phyloP scores from a whole-genome alignment of 1,140 invertebrate species.

The Drosophila bifasciata region DNA sequence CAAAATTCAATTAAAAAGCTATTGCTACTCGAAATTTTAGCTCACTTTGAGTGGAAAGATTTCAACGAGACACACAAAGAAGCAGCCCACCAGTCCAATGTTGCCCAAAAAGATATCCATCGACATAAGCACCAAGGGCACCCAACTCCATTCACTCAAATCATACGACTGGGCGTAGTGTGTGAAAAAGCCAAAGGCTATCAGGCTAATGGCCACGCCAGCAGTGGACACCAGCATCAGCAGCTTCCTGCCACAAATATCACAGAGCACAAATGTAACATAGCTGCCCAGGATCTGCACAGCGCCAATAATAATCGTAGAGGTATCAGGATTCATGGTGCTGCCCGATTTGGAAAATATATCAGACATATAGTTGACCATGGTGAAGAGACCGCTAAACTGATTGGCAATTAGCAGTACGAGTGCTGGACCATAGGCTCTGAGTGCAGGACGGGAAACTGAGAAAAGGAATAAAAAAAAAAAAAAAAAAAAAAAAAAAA shows the following conservation, averaged over 20 bases:
- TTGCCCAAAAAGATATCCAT: constrained; percentile 69
- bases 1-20: neutral
- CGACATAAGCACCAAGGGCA: constrained; percentile 69
- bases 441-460: constrained; percentile 38
- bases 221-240: constrained; percentile 57
- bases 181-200: constrained; percentile 48
- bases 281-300: constrained; percentile 84
- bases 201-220: constrained; percentile 51
- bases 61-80: constrained; percentile 70
- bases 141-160: constrained; percentile 59
- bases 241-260: constrained; percentile 58
- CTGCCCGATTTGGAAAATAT: constrained; percentile 88
- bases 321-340: constrained; percentile 84
- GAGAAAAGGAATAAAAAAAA: no score
- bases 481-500: no score
- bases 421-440: constrained; percentile 43
- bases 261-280: constrained; percentile 60
- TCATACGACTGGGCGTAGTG: constrained; percentile 47
- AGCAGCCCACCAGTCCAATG: constrained; percentile 70
- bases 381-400: constrained; percentile 62
- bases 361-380: constrained; percentile 78
- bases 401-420: constrained; percentile 58
- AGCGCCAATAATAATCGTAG: constrained; percentile 85
- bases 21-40: neutral
- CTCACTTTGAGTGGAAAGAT: constrained; percentile 70